A percentile compares a stretch with the other conserved stretches of the same genome.
phyloP scores from a whole-genome alignment of 2,113 vertebrate genomes.

The Noctilio leporinus region DNA sequence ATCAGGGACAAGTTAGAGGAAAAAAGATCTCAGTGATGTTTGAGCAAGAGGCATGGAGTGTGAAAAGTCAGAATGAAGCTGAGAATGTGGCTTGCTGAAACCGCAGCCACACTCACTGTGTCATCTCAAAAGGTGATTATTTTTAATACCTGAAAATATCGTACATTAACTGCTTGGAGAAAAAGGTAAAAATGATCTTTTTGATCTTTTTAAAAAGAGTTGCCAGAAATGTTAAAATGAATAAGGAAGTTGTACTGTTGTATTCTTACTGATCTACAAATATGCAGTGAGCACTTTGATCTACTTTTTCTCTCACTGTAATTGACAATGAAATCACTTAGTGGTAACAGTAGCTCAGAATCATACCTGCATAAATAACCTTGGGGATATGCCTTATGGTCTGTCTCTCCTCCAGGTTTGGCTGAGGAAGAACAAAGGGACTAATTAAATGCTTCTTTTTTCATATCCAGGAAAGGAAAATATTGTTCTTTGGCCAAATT shows the following conservation, averaged over 20 bases:
- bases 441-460: background rate
- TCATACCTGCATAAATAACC: background rate
- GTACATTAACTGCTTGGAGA: background rate
- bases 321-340: background rate
- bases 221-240: background rate
- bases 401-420: background rate
- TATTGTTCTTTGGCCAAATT: background rate
- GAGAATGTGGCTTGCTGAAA: background rate
- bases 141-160: background rate
- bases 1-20: background rate
- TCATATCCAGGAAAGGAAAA: background rate
- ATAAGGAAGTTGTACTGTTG: background rate
- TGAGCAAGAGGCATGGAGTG: background rate
- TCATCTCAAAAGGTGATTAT: background rate
- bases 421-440: background rate
- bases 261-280: background rate
- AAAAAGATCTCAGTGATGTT: background rate
- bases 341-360: background rate
- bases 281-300: background rate
- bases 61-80: background rate
- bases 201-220: background rate
- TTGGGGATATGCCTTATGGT: background rate
- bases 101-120: background rate
- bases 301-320: background rate
- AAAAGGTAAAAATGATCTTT: background rate